Evolutionary conservation across 2,888 invertebrate species (phyloP).

Genomic region (Campoplex nolae): DNA sequence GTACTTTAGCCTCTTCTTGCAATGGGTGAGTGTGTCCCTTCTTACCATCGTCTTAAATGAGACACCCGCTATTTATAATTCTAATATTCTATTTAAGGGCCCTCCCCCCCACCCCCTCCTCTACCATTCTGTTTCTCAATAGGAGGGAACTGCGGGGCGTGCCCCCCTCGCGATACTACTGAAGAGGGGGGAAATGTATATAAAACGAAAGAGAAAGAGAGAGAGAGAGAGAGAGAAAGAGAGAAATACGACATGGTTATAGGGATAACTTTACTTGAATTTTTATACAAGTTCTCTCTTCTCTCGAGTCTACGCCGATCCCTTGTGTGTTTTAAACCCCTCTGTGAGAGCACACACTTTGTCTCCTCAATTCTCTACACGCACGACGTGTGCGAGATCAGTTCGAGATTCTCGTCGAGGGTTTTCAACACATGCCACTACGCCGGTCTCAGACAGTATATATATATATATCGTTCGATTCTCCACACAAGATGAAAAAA

Average conservation of each 20-base stretch:
- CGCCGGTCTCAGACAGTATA: not conserved
- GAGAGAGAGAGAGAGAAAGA: constrained; percentile 20
- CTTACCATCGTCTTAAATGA: constrained; percentile 35
- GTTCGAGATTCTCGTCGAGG: constrained; percentile 18
- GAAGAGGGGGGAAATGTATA: constrained; percentile 21
- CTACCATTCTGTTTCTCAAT: not conserved
- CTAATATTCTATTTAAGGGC: constrained; percentile 73
- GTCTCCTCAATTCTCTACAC: constrained; percentile 29
- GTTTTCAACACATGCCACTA: constrained; percentile 27
- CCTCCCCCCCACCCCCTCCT: constrained; percentile 24
- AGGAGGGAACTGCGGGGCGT: constrained; percentile 28
- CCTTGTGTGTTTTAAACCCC: constrained; percentile 21
- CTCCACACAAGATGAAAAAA: constrained; percentile 5
- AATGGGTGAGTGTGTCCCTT: constrained; percentile 67
- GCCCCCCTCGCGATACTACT: constrained; percentile 16
- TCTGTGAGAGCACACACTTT: constrained; percentile 28
- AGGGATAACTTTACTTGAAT: constrained; percentile 44
- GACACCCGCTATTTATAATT: constrained; percentile 74
- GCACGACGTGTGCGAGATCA: constrained; percentile 31
- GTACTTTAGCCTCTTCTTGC: constrained; percentile 54
- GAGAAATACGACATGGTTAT: constrained; percentile 16
- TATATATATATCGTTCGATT: constrained; percentile 24
- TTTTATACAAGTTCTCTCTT: constrained; percentile 37
- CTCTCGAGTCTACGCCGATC: constrained; percentile 20
- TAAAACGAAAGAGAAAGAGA: constrained; percentile 10